Conservation (phyloP, 2,113 vertebrate genomes). For the Ursus arctos region DNA sequence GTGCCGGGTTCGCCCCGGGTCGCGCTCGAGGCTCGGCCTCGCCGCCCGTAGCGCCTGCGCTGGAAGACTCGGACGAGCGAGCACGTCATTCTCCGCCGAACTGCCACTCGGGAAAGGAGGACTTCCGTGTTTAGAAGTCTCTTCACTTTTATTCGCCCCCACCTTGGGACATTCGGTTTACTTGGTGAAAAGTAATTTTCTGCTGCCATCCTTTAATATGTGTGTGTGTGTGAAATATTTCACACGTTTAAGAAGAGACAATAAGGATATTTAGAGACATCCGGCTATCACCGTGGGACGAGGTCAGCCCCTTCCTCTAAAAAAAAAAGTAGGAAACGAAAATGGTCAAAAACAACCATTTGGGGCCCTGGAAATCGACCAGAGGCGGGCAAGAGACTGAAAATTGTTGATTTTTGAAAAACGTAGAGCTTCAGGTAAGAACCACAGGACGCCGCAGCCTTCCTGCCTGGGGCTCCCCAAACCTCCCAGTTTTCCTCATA, state of each 20-base stretch:
- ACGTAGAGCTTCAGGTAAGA: neutral
- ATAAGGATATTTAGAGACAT: neutral
- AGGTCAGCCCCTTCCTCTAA: no score
- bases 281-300: neutral
- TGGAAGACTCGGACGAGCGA: neutral
- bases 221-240: neutral
- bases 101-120: neutral
- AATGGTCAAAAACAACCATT: neutral
- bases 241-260: neutral
- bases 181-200: conserved; percentile 39
- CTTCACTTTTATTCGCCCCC: neutral
- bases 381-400: neutral
- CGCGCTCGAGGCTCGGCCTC: neutral
- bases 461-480: neutral
- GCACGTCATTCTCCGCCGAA: neutral
- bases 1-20: fast-evolving
- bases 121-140: neutral
- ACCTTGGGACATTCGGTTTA: neutral
- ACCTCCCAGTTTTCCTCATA: neutral
- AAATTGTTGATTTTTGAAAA: neutral
- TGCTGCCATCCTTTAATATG: neutral
- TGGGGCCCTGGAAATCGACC: neutral
- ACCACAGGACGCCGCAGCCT: neutral
- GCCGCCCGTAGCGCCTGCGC: neutral
- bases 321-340: neutral